Evolutionary conservation across 1,140 invertebrate genomes (phyloP).

Genomic region (Samia ricini): DNA sequence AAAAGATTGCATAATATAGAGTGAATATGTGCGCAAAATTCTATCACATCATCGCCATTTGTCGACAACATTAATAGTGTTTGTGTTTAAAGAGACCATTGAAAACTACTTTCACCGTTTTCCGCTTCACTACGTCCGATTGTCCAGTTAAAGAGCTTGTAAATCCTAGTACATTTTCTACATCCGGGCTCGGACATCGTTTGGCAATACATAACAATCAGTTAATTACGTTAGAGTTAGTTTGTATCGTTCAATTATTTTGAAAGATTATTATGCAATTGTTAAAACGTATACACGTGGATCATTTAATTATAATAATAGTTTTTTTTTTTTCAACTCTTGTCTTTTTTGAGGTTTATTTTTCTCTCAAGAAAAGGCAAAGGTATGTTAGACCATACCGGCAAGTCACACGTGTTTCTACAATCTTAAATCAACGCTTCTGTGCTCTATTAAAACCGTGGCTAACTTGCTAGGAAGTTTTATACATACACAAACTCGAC

Average conservation of each 20-base stretch:
- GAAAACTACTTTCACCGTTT: constrained; percentile 54
- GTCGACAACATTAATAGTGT: not conserved
- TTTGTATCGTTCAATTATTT: not conserved
- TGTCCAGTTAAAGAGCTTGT: constrained; percentile 16
- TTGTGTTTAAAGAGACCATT: constrained; percentile 3
- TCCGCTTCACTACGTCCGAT: constrained; percentile 48
- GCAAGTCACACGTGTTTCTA: too few relatives aligned
- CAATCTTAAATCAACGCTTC: too few relatives aligned
- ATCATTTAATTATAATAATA: not conserved
- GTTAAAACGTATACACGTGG: not conserved
- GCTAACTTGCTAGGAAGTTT: too few relatives aligned
- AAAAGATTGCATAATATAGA: not conserved
- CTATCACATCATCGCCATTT: not conserved
- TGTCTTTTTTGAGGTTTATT: too few relatives aligned
- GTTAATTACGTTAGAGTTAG: not conserved
- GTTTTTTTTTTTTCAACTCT: too few relatives aligned
- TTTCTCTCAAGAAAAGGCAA: too few relatives aligned
- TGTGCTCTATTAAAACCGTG: too few relatives aligned
- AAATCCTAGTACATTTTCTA: constrained; percentile 5
- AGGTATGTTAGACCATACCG: too few relatives aligned
- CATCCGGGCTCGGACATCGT: not conserved
- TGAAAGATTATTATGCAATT: not conserved
- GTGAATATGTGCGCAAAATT: not conserved
- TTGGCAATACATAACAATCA: not conserved
- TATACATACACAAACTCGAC: too few relatives aligned